Evolutionary conservation across 2,888 invertebrate species (phyloP), one percentile per base, ranked within the genome.

Genomic region (Chymomyza fuscimana): DNA sequence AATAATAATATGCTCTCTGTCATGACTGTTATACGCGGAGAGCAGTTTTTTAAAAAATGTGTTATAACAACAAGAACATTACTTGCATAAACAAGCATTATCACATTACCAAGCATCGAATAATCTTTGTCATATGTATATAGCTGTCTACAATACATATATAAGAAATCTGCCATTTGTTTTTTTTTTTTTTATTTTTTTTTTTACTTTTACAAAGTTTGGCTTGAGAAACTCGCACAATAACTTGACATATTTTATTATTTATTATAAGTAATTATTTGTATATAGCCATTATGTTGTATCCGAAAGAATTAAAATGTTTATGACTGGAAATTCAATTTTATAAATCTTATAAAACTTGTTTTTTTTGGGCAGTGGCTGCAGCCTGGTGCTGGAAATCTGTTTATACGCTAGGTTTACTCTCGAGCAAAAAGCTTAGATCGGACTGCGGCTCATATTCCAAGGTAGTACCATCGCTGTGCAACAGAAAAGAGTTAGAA

Each of bases 401-500:
- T 25, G 25, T 25, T 25, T 60, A n/a, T 60, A 1, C 70, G 76
- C 63, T 62, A 56, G 69, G 69, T 59, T 62, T 36, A 32, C 10
- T 58, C 46, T 58, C 12, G 10, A 90, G 83, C 67, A 94, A 92
- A 88, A 93, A 95, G 80, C 95, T 95, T 59, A 95, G 89, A 92
- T 95, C 94, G 16, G 93, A 90, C 56, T 93, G 93, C 56, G 93
- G 92, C 61, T 92, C 89, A 87, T 92, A 93, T 87, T 94, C 94
- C 70, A 89, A 87, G 69, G 94, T 93, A 25, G 91, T 88, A 73
- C 92, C 89, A 62, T 91, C 91, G 72, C 95, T 95, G 89, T 80
- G 93, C 93, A 67, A 77, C 75, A 72, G 63, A 52, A 54, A 46
- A 51, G 25, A 25, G 25, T 2, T 25, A 25, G 25, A 4, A 25